Evolutionary conservation across 2,113 vertebrate species (phyloP), one percentile per base, ranked within the genome.

Genomic region (Entosphenus tridentatus): DNA sequence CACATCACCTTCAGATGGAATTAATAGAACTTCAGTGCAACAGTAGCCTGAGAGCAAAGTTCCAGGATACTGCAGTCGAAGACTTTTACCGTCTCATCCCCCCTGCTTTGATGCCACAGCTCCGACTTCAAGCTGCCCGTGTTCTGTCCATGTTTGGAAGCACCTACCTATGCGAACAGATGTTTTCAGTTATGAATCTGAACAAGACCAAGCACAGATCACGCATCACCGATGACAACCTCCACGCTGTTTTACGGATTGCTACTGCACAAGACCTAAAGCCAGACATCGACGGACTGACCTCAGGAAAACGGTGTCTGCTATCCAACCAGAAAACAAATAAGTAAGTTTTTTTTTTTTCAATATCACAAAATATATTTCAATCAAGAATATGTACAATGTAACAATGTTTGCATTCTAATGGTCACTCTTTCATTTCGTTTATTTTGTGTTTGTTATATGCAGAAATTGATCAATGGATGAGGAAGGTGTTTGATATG

Each of bases 21-120:
- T 71, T 73, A 72, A 73, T 72, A 69, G 72, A 73, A 54, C 70
- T 73, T 73, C 74, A 74, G 68, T 69, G 58, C 67, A 39, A 74
- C 17, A 73, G 71, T 69, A 57, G 73, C 69, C 72, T 73, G 68
- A 75, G 68, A 74, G 39, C 70, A 72, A 72, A 73, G 68, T 74
- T 73, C 55, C 69, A 68, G 67, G 72, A 76, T 71, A 69, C 69
- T 71, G 57, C 69, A 73, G 73, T 76, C 71, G 8, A 73, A 69
- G 68, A 73, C 56, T 74, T 75, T 70, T 73, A 73, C 69, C 67
- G 10, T 71, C 69, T 72, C 39, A 67, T 72, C 70, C 70, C 71
- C 68, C 16, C 72, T 72, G 72, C 10, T 69, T 72, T 70, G 69
- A 74, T 74, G 72, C 73, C 73, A 74, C 67, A 74, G 55, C 69